Evolutionary conservation across 2,888 invertebrate species (phyloP), one percentile per base, ranked within the genome.

Genomic region (Drosophila paranaensis): DNA sequence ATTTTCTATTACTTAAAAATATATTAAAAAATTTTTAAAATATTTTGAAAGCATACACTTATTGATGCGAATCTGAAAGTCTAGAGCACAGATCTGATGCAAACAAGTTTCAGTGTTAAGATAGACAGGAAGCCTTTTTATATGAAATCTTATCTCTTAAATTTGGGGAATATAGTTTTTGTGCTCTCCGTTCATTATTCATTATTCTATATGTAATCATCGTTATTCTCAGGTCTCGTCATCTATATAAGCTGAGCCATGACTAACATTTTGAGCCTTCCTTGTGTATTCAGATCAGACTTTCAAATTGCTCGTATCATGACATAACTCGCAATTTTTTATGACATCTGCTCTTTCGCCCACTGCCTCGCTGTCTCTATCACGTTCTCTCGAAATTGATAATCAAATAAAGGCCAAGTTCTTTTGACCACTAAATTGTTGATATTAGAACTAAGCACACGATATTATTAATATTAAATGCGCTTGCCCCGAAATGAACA

Each of bases 381-480:
- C 11, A 11, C 27, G 20, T 8, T 54, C 27, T 9, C n/a, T 46
- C 57, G 46, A 58, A 74, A 69, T 71, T 77, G 77, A 80, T 80
- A 71, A 80, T 80, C 81, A 78, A 78, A 78, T 72, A 77, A 66
- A 45, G 57, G 58, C 50, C 46, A 40, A 54, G 45, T 46, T 43
- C 48, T 27, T 16, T 40, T 40, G 61, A 48, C 56, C 60, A 76
- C 70, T 61, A 66, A 72, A 82, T 62, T 86, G 70, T 81, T 87
- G 78, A 76, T 89, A 89, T 81, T 61, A 76, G 71, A 76, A 76
- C 74, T 76, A 71, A 87, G 82, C 78, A 78, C 78, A 84, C 75
- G 81, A 76, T 84, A 67, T 84, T 87, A 84, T 84, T 84, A 88
- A 89, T 79, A 88, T 89, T 84, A 89, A 84, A 89, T 84, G 85